Conservation (phyloP, 1,140 invertebrate genomes). For the Saccostrea cuccullata region DNA sequence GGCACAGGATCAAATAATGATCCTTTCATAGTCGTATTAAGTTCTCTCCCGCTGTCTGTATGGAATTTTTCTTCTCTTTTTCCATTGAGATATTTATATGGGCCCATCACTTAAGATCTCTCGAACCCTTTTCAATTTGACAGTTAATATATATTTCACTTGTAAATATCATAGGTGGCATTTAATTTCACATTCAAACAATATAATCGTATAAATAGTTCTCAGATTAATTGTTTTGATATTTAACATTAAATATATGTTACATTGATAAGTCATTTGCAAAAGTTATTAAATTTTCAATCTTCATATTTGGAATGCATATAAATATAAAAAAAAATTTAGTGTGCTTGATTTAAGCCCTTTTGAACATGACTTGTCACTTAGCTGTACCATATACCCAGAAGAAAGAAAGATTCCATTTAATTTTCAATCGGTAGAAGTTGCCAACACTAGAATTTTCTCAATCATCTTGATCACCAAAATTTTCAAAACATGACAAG, state of each 20-base stretch:
- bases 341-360: not conserved
- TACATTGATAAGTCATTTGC: not conserved
- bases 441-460: conserved; percentile 7
- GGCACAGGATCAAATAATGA: not conserved
- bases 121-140: not conserved
- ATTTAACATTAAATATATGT: not conserved
- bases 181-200: conserved; percentile 25
- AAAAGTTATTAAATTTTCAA: not conserved
- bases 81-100: not conserved
- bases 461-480: not conserved
- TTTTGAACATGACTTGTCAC: not conserved
- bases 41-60: not conserved
- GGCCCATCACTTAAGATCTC: not conserved
- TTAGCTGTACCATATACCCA: not conserved
- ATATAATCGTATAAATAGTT: not conserved
- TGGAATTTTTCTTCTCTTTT: not conserved
- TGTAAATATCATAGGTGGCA: not conserved
- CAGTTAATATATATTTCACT: not conserved
- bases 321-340: not conserved
- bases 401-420: not conserved
- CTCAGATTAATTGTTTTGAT: no score
- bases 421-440: not conserved
- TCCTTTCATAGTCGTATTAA: conserved; percentile 11
- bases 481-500: not conserved
- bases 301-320: no score